phyloP scores from a whole-genome alignment of 2,113 vertebrate species.

The Hemiprocne comata region DNA sequence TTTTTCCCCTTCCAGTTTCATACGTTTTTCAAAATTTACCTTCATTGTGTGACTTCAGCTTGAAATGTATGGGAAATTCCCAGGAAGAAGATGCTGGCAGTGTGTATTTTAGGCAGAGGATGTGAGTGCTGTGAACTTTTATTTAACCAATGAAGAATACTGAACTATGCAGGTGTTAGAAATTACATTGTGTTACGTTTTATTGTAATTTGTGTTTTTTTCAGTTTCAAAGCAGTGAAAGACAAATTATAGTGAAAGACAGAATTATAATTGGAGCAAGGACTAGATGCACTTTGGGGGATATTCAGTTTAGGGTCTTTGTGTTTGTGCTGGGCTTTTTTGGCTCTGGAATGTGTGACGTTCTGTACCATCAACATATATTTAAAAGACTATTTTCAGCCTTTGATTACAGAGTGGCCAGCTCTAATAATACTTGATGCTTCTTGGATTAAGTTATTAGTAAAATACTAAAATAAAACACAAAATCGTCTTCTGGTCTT shows the following conservation, averaged over 20 bases:
- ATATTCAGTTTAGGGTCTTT: background rate
- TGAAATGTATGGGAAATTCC: background rate
- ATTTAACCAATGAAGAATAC: background rate
- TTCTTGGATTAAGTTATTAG: background rate
- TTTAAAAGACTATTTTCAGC: background rate
- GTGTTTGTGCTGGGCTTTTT: background rate
- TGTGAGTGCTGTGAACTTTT: background rate
- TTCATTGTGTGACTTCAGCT: background rate
- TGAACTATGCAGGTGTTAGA: background rate
- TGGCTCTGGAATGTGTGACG: background rate
- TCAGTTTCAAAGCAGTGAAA: background rate
- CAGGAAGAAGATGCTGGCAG: background rate
- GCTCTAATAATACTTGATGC: background rate
- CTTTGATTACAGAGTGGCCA: background rate
- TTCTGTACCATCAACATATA: background rate
- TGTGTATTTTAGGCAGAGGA: background rate
- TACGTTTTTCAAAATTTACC: background rate
- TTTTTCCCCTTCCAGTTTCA: background rate
- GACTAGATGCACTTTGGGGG: background rate
- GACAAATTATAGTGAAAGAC: background rate
- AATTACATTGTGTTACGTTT: background rate
- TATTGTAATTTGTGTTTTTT: background rate
- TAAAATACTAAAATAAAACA: background rate
- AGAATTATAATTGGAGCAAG: background rate
- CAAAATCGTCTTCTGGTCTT: background rate